A percentile compares a stretch with the other conserved stretches of the same genome.
These are phyloP conservation scores for Aspidiotus destructor DNA, from an alignment of 2,888 invertebrate genomes.

Conservation along the genomic window DNA sequence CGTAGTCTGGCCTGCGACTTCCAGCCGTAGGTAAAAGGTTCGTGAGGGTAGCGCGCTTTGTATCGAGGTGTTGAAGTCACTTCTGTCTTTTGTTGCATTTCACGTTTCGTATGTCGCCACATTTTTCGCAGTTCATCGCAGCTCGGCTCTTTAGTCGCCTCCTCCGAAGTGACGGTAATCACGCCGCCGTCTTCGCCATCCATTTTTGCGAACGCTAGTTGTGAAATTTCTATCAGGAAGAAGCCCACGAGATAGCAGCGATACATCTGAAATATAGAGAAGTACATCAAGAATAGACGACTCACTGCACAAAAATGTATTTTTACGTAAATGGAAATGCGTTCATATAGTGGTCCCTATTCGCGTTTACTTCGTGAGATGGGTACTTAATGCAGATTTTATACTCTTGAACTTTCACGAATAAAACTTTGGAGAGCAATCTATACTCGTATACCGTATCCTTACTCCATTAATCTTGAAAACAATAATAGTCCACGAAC, in stretches of 20 bases:
- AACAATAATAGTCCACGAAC: too few relatives aligned
- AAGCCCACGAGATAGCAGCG: conserved; percentile 16
- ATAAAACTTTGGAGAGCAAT: too few relatives aligned
- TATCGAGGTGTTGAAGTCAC: conserved; percentile 9
- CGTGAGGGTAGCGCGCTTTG: conserved; percentile 13
- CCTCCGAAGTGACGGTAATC: background rate
- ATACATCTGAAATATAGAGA: conserved; percentile 16
- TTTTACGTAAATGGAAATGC: too few relatives aligned
- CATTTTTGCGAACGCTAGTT: conserved; percentile 19
- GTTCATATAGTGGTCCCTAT: too few relatives aligned
- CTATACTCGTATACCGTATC: too few relatives aligned
- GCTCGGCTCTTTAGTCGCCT: conserved; percentile 21
- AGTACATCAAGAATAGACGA: too few relatives aligned
- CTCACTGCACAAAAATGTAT: too few relatives aligned
- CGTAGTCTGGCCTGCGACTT: conserved; percentile 26
- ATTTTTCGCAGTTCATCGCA: conserved; percentile 29
- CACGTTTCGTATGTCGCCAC: conserved; percentile 29
- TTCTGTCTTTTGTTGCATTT: conserved; percentile 28
- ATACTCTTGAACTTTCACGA: too few relatives aligned
- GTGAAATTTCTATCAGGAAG: conserved; percentile 18
- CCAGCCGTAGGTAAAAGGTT: conserved; percentile 30
- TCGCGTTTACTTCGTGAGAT: too few relatives aligned
- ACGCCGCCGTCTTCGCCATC: background rate
- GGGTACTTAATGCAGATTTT: too few relatives aligned
- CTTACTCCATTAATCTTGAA: too few relatives aligned